Base-by-base conservation (phyloP, 2,113 vertebrate genomes). In the Colistium nudipinnis region DNA sequence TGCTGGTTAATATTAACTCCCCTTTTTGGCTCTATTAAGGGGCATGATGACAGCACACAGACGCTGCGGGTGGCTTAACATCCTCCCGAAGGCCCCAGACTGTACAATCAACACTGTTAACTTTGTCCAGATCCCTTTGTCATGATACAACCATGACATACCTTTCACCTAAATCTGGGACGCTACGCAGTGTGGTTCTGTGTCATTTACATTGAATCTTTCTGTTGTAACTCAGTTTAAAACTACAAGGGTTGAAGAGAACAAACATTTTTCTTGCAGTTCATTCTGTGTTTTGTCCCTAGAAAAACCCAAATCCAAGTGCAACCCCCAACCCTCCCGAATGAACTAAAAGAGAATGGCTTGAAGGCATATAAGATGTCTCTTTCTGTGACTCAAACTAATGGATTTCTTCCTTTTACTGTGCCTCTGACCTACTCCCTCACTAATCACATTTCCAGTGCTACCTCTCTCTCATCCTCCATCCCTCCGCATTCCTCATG, bases 371-470 rank as follows among this genome's bases (percentile, higher is more conserved):
- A 54, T 31, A 61, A 61, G 30, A 53, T 52, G 69, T 76, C 78
- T 76, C 80, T 72, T 77, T 69, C 80, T 72, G 76, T 69, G 81
- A 85, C 74, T 78, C 65, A 72, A 86, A 76, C 88, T 85, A 87
- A 88, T 86, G 87, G 86, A 85, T 81, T 66, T 41, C 82, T 68
- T 89, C 74, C 48, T 41, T 79, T 81, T 43, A 53, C 76, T 35
- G 39, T 14, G 65, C 53, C 70, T 77, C 63, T 69, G 79, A 81
- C 86, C 73, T 44, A 59, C 70, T 75, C 74, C 56, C 57, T 73
- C 74, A 7, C 62, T 67, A 76, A 22, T 72, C 70, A 39, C 66
- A 62, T 67, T 38, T 28, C 62, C 56, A 61, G 9, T 10, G 3
- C 36, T 54, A 19, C 17, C 43, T 25, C 60, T 55, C 66, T 25